Evolutionary conservation across 2,888 invertebrate species (phyloP).

Genomic region (Athrips mouffetella): DNA sequence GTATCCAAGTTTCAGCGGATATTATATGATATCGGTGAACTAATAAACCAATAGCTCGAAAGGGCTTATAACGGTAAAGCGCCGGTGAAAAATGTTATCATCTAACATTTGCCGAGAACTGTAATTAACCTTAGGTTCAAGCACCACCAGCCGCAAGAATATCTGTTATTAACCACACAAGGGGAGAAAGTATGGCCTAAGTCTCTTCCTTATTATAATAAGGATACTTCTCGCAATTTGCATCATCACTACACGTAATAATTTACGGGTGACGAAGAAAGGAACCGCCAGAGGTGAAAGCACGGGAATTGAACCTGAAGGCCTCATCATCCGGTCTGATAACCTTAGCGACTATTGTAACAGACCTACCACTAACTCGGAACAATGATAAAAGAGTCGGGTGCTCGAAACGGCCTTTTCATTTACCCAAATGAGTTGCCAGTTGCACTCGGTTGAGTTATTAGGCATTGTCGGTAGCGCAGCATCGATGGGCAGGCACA

Average conservation of each 20-base stretch:
- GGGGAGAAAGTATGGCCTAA: conserved; percentile 39
- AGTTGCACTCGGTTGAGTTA: conserved; percentile 51
- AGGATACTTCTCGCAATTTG: conserved; percentile 41
- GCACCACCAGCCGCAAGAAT: conserved; percentile 25
- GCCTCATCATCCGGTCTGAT: conserved; percentile 74
- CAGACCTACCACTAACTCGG: conserved; percentile 48
- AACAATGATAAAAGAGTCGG: conserved; percentile 59
- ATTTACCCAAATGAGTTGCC: conserved; percentile 72
- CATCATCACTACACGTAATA: conserved; percentile 40
- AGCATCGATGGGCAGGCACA: conserved; percentile 51
- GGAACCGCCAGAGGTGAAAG: conserved; percentile 67
- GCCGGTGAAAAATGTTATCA: conserved; percentile 11
- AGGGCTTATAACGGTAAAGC: conserved; percentile 7
- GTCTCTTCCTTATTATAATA: conserved; percentile 33
- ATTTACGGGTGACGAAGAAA: conserved; percentile 44
- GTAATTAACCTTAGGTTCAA: conserved; percentile 49
- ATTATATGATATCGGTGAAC: conserved; percentile 2
- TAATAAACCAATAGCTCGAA: conserved; percentile 6
- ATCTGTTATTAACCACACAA: conserved; percentile 33
- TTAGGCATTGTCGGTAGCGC: conserved; percentile 61
- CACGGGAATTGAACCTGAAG: conserved; percentile 57
- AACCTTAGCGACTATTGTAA: conserved; percentile 66
- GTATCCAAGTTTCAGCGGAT: conserved; percentile 1
- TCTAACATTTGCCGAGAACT: conserved; percentile 26
- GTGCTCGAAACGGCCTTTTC: conserved; percentile 61